Evolutionary conservation across 2,888 invertebrate species (phyloP).

Genomic region (Idaea dimidiata): DNA sequence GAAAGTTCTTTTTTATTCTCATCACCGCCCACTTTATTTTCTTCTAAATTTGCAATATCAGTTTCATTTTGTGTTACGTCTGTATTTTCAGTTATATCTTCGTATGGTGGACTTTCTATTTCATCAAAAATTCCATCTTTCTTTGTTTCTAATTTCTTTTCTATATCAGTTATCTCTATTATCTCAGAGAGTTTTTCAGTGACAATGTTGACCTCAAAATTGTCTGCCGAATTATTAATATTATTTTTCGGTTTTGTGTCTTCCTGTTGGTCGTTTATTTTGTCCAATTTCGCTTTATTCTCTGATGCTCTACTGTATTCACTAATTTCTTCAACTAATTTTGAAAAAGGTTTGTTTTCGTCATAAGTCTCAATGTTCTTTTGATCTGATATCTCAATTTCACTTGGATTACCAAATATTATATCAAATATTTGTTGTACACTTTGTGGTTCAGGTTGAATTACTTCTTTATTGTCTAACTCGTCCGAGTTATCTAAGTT

Average conservation of each 20-base stretch:
- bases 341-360: conserved; percentile 42
- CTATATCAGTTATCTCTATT: background rate
- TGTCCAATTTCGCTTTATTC: conserved; percentile 26
- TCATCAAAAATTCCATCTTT: background rate
- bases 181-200: background rate
- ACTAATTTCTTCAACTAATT: conserved; percentile 41
- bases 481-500: conserved; percentile 8
- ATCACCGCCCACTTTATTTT: background rate
- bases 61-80: conserved; percentile 2
- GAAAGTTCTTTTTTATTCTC: background rate
- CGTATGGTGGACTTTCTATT: background rate
- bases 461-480: background rate
- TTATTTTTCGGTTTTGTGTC: background rate
- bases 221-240: background rate
- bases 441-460: background rate
- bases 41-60: background rate
- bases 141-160: background rate
- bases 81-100: conserved; percentile 4
- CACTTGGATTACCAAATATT: conserved; percentile 4
- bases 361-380: conserved; percentile 28
- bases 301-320: conserved; percentile 39
- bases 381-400: conserved; percentile 15
- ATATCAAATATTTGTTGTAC: background rate
- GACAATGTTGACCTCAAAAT: conserved; percentile 11
- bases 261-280: background rate